Percentiles rank a stretch among this genome's conserved stretches.
phyloP scores from a whole-genome alignment of 1,140 invertebrate species.

The Frieseomelitta varia region DNA sequence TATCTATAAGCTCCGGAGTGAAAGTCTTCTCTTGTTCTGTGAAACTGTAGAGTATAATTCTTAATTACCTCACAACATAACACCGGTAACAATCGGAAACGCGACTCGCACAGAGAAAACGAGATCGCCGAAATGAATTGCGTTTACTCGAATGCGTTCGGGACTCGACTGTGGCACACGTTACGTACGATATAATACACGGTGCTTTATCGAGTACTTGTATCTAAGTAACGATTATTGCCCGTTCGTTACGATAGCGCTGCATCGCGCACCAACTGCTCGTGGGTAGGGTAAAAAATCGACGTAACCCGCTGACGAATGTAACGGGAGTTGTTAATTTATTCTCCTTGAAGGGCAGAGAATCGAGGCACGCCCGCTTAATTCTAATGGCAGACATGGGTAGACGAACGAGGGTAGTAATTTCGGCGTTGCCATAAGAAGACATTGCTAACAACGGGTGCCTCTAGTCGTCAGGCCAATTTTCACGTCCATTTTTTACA shows the following conservation, averaged over 20 bases:
- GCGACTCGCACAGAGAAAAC: neutral
- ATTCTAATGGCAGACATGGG: neutral
- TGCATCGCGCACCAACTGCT: neutral
- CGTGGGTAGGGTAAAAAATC: neutral
- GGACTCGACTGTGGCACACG: neutral
- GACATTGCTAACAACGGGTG: neutral
- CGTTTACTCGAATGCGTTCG: neutral
- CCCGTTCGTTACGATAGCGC: neutral
- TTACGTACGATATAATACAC: neutral
- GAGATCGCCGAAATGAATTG: neutral
- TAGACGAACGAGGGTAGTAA: neutral
- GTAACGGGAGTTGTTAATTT: neutral
- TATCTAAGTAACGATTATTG: neutral
- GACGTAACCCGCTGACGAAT: neutral
- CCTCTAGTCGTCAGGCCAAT: neutral
- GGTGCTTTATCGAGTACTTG: conserved; percentile 1
- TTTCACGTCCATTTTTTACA: neutral
- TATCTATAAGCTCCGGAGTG: no score
- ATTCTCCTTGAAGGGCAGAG: neutral
- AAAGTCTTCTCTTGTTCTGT: no score
- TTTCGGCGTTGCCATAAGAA: neutral
- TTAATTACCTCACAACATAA: neutral
- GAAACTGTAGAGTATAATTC: no score
- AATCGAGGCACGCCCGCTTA: neutral
- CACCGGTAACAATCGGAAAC: neutral